Conservation (phyloP, 2,113 vertebrate species). For the Leptobrachium ailaonicum region DNA sequence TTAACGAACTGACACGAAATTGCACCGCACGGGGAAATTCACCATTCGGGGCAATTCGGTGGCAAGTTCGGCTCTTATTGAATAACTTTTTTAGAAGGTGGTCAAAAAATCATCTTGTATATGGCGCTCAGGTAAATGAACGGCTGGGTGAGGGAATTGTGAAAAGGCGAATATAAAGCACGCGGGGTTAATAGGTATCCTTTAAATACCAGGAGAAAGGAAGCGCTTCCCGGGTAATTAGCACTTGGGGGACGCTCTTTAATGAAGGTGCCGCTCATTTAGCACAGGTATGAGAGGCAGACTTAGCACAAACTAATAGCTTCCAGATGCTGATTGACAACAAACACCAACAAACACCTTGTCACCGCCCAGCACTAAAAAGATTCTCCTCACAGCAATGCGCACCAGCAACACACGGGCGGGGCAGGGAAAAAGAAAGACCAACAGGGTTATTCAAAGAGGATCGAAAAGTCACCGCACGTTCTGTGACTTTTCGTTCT, state of each 20-base stretch:
- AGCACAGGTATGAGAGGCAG: slow-evolving; percentile 35
- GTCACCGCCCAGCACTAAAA: not conserved
- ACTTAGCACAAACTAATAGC: slow-evolving; percentile 12
- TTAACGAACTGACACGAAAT: too few relatives aligned
- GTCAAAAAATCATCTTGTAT: not conserved
- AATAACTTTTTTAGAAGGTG: too few relatives aligned
- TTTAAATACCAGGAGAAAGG: slow-evolving; percentile 8
- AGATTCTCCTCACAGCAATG: not conserved
- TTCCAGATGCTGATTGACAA: slow-evolving; percentile 20
- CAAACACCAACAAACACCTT: not conserved
- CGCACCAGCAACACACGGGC: slow-evolving; percentile 19
- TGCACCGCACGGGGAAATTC: too few relatives aligned
- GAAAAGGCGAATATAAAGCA: not conserved
- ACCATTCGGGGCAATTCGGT: too few relatives aligned
- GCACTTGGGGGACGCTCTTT: not conserved
- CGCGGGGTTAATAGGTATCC: slow-evolving; percentile 7
- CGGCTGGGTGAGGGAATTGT: not conserved
- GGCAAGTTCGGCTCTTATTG: too few relatives aligned
- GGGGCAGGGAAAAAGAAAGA: not conserved
- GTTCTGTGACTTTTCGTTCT: too few relatives aligned
- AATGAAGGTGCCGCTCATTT: slow-evolving; percentile 15
- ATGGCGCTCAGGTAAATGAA: not conserved
- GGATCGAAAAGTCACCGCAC: too few relatives aligned
- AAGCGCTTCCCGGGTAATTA: slow-evolving; percentile 30
- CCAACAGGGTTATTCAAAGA: too few relatives aligned